Conservation (phyloP, 2,113 vertebrate species). For the Bettongia penicillata region DNA sequence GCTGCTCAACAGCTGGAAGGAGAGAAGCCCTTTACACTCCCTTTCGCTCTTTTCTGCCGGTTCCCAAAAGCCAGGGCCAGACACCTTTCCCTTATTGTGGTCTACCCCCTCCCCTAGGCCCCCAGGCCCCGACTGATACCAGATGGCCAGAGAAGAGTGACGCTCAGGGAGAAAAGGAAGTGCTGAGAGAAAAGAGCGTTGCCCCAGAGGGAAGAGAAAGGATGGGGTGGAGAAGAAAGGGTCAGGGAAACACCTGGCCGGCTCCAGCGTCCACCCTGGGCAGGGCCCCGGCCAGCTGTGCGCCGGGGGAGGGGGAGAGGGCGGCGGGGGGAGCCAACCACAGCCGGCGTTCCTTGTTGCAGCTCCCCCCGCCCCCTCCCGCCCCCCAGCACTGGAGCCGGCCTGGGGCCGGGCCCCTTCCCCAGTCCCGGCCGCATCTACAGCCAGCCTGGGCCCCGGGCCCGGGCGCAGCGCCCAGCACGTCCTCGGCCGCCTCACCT, state of each 20-base stretch:
- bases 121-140: neutral
- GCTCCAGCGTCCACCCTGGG: neutral
- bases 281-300: neutral
- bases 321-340: neutral
- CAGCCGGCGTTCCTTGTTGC: neutral
- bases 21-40: conserved; percentile 61
- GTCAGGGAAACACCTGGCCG: conserved; percentile 27
- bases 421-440: neutral
- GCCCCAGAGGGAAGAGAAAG: too few species aligned
- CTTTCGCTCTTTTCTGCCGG: conserved; percentile 19
- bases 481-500: conserved; percentile 87
- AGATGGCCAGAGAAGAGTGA: conserved; percentile 35
- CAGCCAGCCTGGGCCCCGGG: neutral
- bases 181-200: neutral
- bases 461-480: neutral
- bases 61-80: conserved; percentile 37
- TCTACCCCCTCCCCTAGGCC: too few species aligned
- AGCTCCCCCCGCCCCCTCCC: neutral
- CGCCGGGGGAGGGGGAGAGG: neutral
- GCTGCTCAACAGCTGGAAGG: conserved; percentile 42
- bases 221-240: too few species aligned
- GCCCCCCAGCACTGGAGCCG: neutral
- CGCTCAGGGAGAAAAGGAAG: neutral
- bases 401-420: neutral
- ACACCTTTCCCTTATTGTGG: conserved; percentile 48